Conservation (phyloP, 2,113 vertebrate species). For the Cynoglossus semilaevis region DNA sequence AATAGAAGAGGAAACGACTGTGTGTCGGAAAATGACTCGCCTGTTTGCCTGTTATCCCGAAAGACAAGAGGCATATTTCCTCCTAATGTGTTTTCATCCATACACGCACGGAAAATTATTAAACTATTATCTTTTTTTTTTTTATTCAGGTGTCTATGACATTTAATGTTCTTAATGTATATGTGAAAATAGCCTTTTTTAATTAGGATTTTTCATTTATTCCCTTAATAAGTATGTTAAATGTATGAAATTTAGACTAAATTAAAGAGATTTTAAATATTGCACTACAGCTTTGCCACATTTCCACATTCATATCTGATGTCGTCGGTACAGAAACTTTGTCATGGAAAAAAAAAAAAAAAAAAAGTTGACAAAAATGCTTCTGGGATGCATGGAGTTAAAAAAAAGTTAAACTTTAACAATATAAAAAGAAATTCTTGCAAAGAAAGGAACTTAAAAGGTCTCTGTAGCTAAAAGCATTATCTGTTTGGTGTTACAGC, state of each 20-base stretch:
- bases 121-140: conserved; percentile 12
- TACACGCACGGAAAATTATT: conserved; percentile 26
- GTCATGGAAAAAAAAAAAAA: conserved; percentile 38
- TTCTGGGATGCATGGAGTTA: conserved; percentile 66
- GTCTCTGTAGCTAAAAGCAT: conserved; percentile 75
- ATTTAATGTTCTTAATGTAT: conserved; percentile 25
- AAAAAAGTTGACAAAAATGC: conserved; percentile 28
- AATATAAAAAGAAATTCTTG: conserved; percentile 71
- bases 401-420: conserved; percentile 70
- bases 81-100: conserved; percentile 23
- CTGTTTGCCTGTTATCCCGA: conserved; percentile 38
- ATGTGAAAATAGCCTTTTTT: conserved; percentile 33
- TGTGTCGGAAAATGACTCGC: conserved; percentile 30
- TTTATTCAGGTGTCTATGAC: conserved; percentile 22
- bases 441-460: conserved; percentile 74
- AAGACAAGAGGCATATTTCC: conserved; percentile 29
- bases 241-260: neutral
- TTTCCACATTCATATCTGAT: conserved; percentile 28
- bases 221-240: conserved; percentile 13
- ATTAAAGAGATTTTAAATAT: no score
- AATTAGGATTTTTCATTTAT: no score
- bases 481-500: conserved; percentile 79
- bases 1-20: conserved; percentile 13
- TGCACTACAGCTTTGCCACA: conserved; percentile 3
- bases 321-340: conserved; percentile 43